Conservation (phyloP, 2,888 invertebrate genomes). For the Troides oblongomaculatus region DNA sequence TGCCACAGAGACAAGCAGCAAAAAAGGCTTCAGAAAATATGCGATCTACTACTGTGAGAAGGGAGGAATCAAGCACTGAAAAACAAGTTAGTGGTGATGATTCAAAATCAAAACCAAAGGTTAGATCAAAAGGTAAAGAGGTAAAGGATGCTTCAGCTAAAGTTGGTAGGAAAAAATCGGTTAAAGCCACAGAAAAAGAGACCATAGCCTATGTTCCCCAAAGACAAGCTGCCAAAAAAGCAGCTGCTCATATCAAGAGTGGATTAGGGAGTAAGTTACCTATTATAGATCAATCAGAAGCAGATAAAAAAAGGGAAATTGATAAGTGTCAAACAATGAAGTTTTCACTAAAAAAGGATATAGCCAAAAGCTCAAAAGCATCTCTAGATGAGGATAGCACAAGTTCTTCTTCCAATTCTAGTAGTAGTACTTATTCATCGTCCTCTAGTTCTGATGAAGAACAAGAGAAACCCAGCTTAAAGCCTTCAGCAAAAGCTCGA, state of each 20-base stretch:
- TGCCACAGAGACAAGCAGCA: conserved; percentile 93
- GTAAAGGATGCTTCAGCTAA: conserved; percentile 64
- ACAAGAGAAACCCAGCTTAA: conserved; percentile 62
- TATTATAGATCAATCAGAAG: conserved; percentile 54
- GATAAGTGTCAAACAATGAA: conserved; percentile 57
- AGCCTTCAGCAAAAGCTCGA: conserved; percentile 67
- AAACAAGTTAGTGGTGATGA: conserved; percentile 61
- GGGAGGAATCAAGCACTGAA: conserved; percentile 59
- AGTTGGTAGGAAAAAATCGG: conserved; percentile 68
- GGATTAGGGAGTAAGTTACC: conserved; percentile 82
- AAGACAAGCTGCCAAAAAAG: conserved; percentile 94
- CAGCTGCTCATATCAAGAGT: conserved; percentile 93
- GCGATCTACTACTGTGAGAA: conserved; percentile 82
- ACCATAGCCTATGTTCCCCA: conserved; percentile 92
- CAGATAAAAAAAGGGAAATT: conserved; percentile 63
- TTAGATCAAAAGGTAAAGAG: conserved; percentile 73
- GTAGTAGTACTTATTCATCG: conserved; percentile 79
- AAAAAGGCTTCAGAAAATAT: conserved; percentile 95
- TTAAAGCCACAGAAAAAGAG: conserved; percentile 83
- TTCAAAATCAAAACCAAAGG: conserved; percentile 59
- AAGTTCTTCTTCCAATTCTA: conserved; percentile 77
- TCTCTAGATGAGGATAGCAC: conserved; percentile 62
- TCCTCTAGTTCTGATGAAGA: conserved; percentile 83
- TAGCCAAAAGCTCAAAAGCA: conserved; percentile 55
- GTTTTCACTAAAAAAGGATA: conserved; percentile 71